A percentile compares a stretch with the other conserved stretches of the same genome.
These are phyloP conservation scores for Lapara coniferarum DNA, from an alignment of 2,888 invertebrate species.

Conservation along the genomic window DNA sequence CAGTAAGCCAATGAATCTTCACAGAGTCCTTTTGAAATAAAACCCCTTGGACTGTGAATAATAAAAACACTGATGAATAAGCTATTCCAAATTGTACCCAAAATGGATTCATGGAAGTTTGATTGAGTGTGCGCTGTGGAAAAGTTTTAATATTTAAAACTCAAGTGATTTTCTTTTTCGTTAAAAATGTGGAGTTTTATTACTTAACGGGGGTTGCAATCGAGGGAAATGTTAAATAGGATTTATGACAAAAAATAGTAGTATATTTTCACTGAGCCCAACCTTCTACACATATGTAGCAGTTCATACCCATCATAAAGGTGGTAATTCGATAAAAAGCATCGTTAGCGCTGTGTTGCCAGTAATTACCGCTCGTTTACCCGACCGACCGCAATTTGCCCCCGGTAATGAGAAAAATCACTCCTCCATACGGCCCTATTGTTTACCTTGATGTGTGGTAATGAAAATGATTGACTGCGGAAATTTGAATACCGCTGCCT, in stretches of 20 bases:
- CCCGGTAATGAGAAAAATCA: constrained; percentile 44
- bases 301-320: constrained; percentile 24
- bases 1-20: constrained; percentile 45
- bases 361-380: constrained; percentile 40
- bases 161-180: neutral
- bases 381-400: constrained; percentile 40
- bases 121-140: neutral
- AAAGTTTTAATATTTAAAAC: neutral
- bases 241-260: neutral
- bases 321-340: constrained; percentile 42
- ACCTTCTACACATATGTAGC: constrained; percentile 4
- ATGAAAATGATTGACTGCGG: constrained; percentile 41
- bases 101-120: constrained; percentile 32
- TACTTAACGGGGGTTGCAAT: too few relatives aligned
- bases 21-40: constrained; percentile 31
- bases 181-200: neutral
- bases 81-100: constrained; percentile 24
- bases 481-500: constrained; percentile 29
- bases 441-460: constrained; percentile 35
- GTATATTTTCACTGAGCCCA: too few relatives aligned
- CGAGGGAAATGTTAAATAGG: too few relatives aligned
- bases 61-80: constrained; percentile 33
- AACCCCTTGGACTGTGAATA: constrained; percentile 34
- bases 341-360: constrained; percentile 42
- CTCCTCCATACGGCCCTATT: constrained; percentile 35